phyloP scores from a whole-genome alignment of 2,113 vertebrate genomes.

The Chauna torquata region DNA sequence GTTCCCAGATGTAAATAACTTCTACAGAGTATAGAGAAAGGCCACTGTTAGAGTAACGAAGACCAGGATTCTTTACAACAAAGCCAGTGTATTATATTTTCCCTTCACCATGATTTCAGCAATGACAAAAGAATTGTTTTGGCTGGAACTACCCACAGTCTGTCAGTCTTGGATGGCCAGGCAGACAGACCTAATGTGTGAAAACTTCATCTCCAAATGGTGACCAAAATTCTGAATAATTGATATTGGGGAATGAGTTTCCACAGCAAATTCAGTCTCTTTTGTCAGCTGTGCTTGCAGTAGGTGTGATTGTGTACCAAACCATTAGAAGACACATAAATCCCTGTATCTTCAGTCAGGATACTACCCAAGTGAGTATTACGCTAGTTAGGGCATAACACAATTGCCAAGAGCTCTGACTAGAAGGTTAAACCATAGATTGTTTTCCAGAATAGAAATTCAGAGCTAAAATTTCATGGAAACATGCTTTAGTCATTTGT shows the following conservation, averaged over 20 bases:
- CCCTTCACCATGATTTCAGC: not conserved
- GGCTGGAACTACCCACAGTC: not conserved
- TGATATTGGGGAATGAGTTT: not conserved
- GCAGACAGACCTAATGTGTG: not conserved
- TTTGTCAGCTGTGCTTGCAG: not conserved
- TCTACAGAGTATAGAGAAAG: not conserved
- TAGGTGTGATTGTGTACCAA: not conserved
- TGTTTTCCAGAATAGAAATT: not conserved
- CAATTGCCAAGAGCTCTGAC: not conserved
- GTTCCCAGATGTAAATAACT: not conserved
- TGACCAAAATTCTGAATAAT: not conserved
- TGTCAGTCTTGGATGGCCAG: not conserved
- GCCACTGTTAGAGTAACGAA: not conserved
- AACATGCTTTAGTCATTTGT: not conserved
- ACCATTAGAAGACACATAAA: not conserved
- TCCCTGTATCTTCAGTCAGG: not conserved
- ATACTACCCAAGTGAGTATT: not conserved
- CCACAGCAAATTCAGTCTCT: not conserved
- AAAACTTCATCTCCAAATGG: not conserved
- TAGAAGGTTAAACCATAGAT: not conserved
- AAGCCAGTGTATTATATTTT: not conserved
- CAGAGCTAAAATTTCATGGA: not conserved
- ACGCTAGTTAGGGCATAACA: not conserved
- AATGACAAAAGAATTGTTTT: not conserved
- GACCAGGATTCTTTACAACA: not conserved